A percentile compares a stretch with the other conserved stretches of the same genome.
These are phyloP conservation scores for Macquaria australasica DNA, from an alignment of 2,113 vertebrate genomes.

Conservation along the genomic window DNA sequence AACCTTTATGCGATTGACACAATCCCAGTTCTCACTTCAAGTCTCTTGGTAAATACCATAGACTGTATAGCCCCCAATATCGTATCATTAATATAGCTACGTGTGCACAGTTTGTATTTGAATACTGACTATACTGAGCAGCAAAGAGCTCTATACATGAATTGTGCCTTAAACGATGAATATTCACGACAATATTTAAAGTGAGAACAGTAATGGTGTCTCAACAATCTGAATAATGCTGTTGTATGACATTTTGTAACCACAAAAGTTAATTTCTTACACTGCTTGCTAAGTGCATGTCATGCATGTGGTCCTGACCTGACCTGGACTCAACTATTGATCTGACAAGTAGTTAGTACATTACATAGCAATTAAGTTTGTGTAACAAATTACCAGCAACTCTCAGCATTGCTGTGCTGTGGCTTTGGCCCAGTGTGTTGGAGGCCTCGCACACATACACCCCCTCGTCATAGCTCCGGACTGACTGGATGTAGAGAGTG, in stretches of 20 bases:
- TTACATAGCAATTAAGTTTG: background rate
- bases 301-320: background rate
- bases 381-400: conserved; percentile 78
- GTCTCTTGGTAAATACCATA: too few species aligned
- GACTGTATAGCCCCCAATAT: background rate
- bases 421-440: conserved; percentile 77
- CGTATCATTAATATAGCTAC: background rate
- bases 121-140: background rate
- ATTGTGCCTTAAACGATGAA: background rate
- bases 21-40: background rate
- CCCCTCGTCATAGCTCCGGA: conserved; percentile 82
- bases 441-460: conserved; percentile 81
- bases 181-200: background rate
- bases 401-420: conserved; percentile 68
- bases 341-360: background rate
- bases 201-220: background rate
- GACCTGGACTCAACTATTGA: background rate
- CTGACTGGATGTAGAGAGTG: conserved; percentile 82
- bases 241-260: background rate
- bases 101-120: background rate
- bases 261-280: background rate
- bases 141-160: background rate
- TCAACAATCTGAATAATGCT: background rate
- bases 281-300: too few species aligned
- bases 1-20: background rate